Base-by-base conservation (phyloP, 2,888 invertebrate species). In the Nymphalis urticae region DNA sequence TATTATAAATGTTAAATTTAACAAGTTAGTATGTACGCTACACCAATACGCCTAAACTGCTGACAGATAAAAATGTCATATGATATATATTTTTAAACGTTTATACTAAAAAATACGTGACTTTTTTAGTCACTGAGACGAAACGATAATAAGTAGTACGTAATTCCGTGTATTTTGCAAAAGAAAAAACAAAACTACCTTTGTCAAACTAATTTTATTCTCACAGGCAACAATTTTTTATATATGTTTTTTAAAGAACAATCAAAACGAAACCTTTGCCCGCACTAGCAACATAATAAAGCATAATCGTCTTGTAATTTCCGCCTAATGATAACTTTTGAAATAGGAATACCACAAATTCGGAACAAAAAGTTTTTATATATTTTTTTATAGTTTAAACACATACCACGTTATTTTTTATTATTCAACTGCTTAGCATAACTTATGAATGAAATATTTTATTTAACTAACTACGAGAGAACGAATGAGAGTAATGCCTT, bases 281-380 rank as follows among this genome's bases (percentile, higher is more conserved):
- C 36, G 36, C 19, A 13, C 76, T 75, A 77, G 82, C 83, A 83
- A 80, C 80, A 70, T 85, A 86, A 85, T 84, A 79, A 77, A 82
- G 78, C 75, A 78, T 85, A 85, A 85, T 86, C 82, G 84, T 78
- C 82, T 58, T 42, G 58, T 58, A 85, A 88, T 87, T 84, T 82
- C 75, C 81, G 80, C 80, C 78, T 88, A 88, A 89, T 89, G 82
- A 85, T 81, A 85, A 75, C 79, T 78, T 76, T 76, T 75, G 67
- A 69, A 62, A 61, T 71, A 70, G 68, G 71, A 69, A 69, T 63
- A 68, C 73, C 72, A 72, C 68, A 64, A 56, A 48, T 56, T 58
- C 36, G 10, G 1, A 36, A 36, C 36, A 58, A 58, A 58, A 36
- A 58, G 36, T n/a, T 19, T n/a, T 58, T 58, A 36, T 10, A 17